Evolutionary conservation across 2,113 vertebrate genomes (phyloP).

Genomic region (Hucho hucho): DNA sequence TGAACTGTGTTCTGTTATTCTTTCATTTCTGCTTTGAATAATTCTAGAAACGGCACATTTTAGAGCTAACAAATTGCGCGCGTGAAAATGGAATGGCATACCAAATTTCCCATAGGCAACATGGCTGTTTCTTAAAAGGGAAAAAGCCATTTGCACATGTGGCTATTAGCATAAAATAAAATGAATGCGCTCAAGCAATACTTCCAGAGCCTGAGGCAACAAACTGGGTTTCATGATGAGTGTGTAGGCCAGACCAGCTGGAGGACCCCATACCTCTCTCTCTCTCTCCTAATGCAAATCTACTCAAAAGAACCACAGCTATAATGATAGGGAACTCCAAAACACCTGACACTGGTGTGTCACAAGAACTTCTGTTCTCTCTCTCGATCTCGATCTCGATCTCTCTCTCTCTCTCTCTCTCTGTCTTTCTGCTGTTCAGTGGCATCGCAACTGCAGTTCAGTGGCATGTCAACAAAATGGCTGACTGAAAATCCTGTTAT

Average conservation of each 20-base stretch:
- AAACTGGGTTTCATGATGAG: conserved; percentile 37
- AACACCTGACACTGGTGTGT: conserved; percentile 32
- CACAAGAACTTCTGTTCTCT: conserved; percentile 31
- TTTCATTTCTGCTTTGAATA: conserved; percentile 24
- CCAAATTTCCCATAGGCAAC: not conserved
- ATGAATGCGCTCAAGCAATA: conserved; percentile 28
- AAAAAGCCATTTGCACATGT: conserved; percentile 1
- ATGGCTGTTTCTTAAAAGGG: conserved; percentile 1
- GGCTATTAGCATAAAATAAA: conserved; percentile 32
- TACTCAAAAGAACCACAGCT: conserved; percentile 26
- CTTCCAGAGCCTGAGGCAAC: conserved; percentile 43
- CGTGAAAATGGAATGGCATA: conserved; percentile 17
- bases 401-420: not conserved
- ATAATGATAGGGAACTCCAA: conserved; percentile 18
- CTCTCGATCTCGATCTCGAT: too few relatives aligned
- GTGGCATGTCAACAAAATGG: not conserved
- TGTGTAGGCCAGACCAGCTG: conserved; percentile 20
- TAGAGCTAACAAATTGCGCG: conserved; percentile 13
- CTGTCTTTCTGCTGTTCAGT: not conserved
- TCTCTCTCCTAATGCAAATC: conserved; percentile 19
- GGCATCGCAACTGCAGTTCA: not conserved
- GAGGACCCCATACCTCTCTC: not conserved
- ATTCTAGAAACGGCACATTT: not conserved
- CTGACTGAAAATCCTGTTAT: not conserved
- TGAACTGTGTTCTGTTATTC: conserved; percentile 23